Base-by-base conservation (phyloP, 2,888 invertebrate genomes). In the Rapana venosa region DNA sequence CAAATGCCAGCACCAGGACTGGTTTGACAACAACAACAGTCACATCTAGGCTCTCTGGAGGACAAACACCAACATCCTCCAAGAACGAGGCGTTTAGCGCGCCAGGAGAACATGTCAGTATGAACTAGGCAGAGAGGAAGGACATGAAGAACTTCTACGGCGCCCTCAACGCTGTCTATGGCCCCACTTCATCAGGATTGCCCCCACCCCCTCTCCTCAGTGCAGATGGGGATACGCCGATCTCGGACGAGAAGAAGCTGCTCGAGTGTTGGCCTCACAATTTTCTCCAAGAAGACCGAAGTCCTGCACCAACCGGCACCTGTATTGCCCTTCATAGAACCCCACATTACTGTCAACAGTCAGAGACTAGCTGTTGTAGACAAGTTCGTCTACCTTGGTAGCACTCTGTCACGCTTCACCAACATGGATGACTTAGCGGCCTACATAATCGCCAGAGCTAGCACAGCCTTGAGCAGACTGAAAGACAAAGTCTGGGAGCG, bases 391-490 rank as follows among this genome's bases (percentile, higher is more conserved):
- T 70, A 70, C 26, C 70, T 70, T 70, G 87, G 87, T 26, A 87
- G 87, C 66, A 87, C 81, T 1, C 81, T 90, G 17, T 87, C 90
- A 26, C 30, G 81, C 30, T 47, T 26, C 70, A 26, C 26, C 15
- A 30, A 26, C 90, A 81, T 87, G 22, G 83, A 87, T 66, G 90
- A 83, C n/a, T 66, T 81, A 47, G 36, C 81, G 30, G 30, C 15
- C 47, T 6, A 26, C 4, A 87, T 61, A 20, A 66, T 90, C 35
- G 77, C 70, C 2, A 90, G 66, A 81, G 90, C 81, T 4, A 90
- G 74, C 61, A 36, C 61, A 30, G 74, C 87, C 13, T 90, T 87
- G 61, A 66, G 81, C 61, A 79, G 83, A n/a, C 61, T 87, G n/a
- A n/a, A 61, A 35, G 13, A 15, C 6, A 56, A 74, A 5, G 83